These are phyloP conservation scores for Glyphotaelius pellucidus DNA, from an alignment of 2,888 invertebrate species.

Conservation along the genomic window DNA sequence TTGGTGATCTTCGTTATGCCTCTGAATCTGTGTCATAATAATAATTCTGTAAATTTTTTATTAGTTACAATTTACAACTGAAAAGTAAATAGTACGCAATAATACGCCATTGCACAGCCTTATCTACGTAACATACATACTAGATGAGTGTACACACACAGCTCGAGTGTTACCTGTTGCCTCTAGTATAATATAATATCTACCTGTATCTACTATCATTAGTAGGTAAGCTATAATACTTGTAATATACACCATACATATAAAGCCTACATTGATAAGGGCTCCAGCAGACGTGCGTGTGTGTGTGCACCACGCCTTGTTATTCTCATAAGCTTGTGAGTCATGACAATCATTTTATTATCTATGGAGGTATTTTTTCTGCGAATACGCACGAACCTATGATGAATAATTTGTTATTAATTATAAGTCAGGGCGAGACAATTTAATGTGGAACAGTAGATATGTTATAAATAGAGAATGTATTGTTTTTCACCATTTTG, in stretches of 20 bases:
- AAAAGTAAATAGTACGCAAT: background rate
- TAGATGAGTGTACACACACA: background rate
- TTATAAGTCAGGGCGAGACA: background rate
- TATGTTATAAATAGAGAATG: no score
- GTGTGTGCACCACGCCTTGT: background rate
- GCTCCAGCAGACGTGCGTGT: background rate
- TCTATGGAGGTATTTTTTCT: background rate
- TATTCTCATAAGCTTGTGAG: background rate
- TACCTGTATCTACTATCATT: background rate
- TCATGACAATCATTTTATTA: background rate
- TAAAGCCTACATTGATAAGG: background rate
- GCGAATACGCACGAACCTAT: background rate
- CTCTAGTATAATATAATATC: background rate
- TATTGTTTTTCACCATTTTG: no score
- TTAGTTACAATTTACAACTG: background rate
- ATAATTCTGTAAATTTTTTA: background rate
- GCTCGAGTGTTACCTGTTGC: background rate
- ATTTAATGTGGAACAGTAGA: background rate
- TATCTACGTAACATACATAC: background rate
- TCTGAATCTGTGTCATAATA: background rate
- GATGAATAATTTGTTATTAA: background rate
- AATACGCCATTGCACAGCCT: background rate
- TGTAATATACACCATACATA: background rate
- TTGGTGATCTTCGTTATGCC: no score
- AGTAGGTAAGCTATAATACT: background rate